These are phyloP conservation scores for Phalacrocorax pelagicus DNA, from an alignment of 2,113 vertebrate species.

Conservation along the genomic window DNA sequence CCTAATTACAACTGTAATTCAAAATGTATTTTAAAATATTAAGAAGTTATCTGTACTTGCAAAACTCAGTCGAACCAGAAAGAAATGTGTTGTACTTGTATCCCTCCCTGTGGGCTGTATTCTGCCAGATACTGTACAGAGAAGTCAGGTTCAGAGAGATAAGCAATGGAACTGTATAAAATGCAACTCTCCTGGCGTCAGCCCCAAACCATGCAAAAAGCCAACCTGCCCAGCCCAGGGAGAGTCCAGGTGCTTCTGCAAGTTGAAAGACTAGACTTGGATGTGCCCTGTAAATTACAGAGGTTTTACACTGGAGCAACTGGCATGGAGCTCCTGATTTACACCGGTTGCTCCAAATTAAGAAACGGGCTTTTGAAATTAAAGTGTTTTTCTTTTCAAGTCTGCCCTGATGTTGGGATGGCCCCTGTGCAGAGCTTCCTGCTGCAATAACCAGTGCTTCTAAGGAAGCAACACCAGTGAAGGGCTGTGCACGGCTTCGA, in stretches of 20 bases:
- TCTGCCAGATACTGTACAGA: neutral
- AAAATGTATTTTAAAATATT: conserved; percentile 62
- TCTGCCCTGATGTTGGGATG: neutral
- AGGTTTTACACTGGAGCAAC: neutral
- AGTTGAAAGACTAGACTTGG: neutral
- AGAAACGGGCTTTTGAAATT: neutral
- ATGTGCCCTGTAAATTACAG: neutral
- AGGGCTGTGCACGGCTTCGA: neutral
- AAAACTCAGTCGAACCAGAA: neutral
- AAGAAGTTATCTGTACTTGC: conserved; percentile 38
- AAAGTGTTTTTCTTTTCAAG: neutral
- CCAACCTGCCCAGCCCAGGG: neutral
- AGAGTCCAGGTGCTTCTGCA: neutral
- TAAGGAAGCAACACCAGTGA: neutral
- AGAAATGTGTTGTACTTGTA: neutral
- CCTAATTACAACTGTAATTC: conserved; percentile 60
- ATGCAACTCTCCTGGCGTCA: neutral
- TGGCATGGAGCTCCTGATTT: neutral
- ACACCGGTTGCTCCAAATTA: neutral
- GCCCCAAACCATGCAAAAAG: neutral
- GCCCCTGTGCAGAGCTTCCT: neutral
- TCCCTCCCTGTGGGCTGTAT: neutral
- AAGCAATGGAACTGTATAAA: neutral
- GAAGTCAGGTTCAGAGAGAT: neutral
- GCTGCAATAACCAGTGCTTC: neutral